Evolutionary conservation across 2,888 invertebrate species (phyloP).

Genomic region (Horisme vitalbata): DNA sequence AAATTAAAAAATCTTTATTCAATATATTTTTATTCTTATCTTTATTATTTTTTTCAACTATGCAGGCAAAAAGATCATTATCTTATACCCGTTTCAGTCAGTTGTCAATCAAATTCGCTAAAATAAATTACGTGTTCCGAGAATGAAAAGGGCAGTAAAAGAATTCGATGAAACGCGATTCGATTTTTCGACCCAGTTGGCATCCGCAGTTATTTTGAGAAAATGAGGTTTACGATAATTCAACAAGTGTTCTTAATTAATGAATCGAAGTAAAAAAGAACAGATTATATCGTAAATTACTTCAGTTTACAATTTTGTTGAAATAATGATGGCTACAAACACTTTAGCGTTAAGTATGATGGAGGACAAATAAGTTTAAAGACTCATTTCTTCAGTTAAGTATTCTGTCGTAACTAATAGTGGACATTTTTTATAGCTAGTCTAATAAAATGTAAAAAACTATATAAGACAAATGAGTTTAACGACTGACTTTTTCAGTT

Average conservation of each 20-base stretch:
- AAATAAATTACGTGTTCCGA: constrained; percentile 11
- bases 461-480: too few relatives aligned
- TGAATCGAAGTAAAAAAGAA: constrained; percentile 24
- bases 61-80: too few relatives aligned
- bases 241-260: constrained; percentile 30
- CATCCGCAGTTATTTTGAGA: constrained; percentile 17
- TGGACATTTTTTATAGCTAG: too few relatives aligned
- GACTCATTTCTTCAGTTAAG: too few relatives aligned
- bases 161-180: constrained; percentile 4
- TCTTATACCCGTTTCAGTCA: constrained; percentile 1
- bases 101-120: constrained; percentile 12
- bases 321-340: not conserved
- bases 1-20: too few relatives aligned
- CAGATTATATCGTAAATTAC: constrained; percentile 16
- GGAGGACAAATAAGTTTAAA: not conserved
- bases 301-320: constrained; percentile 12
- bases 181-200: constrained; percentile 15
- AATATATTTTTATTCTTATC: too few relatives aligned
- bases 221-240: constrained; percentile 33
- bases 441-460: too few relatives aligned
- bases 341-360: not conserved
- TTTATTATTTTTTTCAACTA: too few relatives aligned
- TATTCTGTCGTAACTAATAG: too few relatives aligned
- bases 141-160: constrained; percentile 12
- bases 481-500: too few relatives aligned